These are phyloP conservation scores for Brachypodius melanocephalos DNA, from an alignment of 2,113 vertebrate species.

Conservation along the genomic window DNA sequence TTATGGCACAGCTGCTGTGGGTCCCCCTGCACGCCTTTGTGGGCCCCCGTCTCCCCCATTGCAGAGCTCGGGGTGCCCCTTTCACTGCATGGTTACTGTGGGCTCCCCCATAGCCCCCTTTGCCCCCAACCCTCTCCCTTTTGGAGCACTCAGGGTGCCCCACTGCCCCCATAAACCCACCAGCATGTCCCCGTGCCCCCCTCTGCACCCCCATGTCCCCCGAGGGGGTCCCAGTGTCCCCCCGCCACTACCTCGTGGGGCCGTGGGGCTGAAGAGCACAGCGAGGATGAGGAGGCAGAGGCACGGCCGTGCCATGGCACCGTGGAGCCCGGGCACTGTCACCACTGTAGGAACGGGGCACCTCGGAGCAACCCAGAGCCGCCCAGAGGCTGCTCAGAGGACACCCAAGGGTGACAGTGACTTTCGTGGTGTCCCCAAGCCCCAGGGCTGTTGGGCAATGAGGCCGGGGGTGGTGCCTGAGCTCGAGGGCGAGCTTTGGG, in stretches of 20 bases:
- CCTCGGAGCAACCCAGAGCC: neutral
- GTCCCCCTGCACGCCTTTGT: neutral
- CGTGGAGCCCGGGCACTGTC: accelerated
- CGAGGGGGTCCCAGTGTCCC: accelerated
- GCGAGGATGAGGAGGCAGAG: neutral
- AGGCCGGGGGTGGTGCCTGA: neutral
- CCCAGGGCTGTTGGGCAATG: accelerated
- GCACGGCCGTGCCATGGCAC: neutral
- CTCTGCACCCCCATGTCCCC: neutral
- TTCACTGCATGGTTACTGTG: neutral
- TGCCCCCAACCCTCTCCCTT: accelerated
- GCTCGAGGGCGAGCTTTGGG: accelerated
- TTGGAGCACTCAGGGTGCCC: neutral
- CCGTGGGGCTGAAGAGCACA: accelerated
- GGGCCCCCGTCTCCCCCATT: neutral
- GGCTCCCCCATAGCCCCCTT: neutral
- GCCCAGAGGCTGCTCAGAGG: too few relatives aligned
- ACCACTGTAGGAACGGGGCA: accelerated
- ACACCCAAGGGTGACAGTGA: neutral
- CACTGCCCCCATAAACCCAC: neutral
- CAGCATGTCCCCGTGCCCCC: neutral
- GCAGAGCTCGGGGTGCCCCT: neutral
- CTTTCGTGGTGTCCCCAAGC: neutral
- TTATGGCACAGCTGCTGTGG: neutral
- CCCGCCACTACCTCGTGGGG: accelerated